Evolutionary conservation across 1,140 invertebrate species (phyloP).

Genomic region (Platyura marginata): DNA sequence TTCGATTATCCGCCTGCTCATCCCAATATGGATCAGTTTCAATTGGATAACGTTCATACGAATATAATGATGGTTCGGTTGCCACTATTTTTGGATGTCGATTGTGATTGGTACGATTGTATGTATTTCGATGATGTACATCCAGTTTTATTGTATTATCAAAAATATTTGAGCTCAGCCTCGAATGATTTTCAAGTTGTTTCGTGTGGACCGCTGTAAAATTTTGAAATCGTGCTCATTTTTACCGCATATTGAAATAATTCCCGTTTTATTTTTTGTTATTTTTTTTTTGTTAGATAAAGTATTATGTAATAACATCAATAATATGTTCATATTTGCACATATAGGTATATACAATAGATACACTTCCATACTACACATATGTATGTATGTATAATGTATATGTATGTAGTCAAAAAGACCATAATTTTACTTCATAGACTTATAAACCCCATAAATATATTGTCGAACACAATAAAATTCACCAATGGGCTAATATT

Average conservation of each 20-base stretch:
- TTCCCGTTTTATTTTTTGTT: not conserved
- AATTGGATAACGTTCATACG: constrained; percentile 1
- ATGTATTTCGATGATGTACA: constrained; percentile 21
- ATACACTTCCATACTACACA: no score
- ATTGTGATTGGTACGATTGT: constrained; percentile 23
- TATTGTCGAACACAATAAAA: no score
- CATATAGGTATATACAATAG: no score
- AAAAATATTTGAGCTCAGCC: constrained; percentile 1
- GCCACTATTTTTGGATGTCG: constrained; percentile 10
- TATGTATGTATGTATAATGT: no score
- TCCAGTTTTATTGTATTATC: constrained; percentile 9
- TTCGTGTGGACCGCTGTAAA: constrained; percentile 1
- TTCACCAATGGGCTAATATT: no score
- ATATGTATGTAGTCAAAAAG: no score
- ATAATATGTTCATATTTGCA: no score
- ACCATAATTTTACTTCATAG: no score
- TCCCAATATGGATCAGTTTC: constrained; percentile 3
- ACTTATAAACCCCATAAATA: no score
- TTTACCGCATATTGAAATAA: not conserved
- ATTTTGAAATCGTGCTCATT: not conserved
- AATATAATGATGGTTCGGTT: constrained; percentile 2
- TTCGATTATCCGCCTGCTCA: constrained; percentile 30
- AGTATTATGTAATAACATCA: not conserved
- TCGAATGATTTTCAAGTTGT: not conserved
- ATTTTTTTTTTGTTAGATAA: not conserved